phyloP scores from a whole-genome alignment of 1,140 invertebrate species.

The Zelostemma sp. region DNA sequence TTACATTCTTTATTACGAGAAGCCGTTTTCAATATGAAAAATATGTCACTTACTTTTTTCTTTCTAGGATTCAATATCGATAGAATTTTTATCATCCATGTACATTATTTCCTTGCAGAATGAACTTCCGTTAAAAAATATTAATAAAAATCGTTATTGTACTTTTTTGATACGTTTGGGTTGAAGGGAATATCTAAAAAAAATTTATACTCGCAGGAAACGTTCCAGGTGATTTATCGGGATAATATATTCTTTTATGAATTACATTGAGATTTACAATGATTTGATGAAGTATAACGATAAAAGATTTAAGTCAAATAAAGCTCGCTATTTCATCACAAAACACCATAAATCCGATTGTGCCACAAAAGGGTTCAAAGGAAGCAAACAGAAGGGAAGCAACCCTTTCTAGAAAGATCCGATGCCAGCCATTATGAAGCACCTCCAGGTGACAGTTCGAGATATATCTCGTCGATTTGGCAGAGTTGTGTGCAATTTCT shows the following conservation, averaged over 20 bases:
- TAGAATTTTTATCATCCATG: too few species aligned
- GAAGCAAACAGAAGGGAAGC: constrained; percentile 32
- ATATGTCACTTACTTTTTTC: too few species aligned
- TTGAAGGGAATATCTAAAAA: too few species aligned
- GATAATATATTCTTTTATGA: constrained; percentile 17
- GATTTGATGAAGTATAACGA: constrained; percentile 42
- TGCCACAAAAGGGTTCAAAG: constrained; percentile 29
- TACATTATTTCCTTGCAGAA: too few species aligned
- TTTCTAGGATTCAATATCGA: too few species aligned
- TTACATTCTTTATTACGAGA: too few species aligned
- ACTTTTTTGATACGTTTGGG: too few species aligned
- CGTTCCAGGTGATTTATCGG: constrained; percentile 36
- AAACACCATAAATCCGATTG: constrained; percentile 36
- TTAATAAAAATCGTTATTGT: too few species aligned
- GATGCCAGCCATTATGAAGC: constrained; percentile 30
- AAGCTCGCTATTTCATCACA: constrained; percentile 39
- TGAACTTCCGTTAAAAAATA: too few species aligned
- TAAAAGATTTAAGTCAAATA: constrained; percentile 45
- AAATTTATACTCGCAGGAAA: background rate
- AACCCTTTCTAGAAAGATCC: constrained; percentile 39
- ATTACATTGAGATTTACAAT: constrained; percentile 30
- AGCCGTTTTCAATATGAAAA: too few species aligned
- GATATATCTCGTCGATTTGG: constrained; percentile 38
- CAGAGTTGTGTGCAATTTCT: constrained; percentile 41
- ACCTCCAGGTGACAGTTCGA: constrained; percentile 43